These are phyloP conservation scores for Drosophila flavopinicola DNA, from an alignment of 2,888 invertebrate species.

Conservation along the genomic window DNA sequence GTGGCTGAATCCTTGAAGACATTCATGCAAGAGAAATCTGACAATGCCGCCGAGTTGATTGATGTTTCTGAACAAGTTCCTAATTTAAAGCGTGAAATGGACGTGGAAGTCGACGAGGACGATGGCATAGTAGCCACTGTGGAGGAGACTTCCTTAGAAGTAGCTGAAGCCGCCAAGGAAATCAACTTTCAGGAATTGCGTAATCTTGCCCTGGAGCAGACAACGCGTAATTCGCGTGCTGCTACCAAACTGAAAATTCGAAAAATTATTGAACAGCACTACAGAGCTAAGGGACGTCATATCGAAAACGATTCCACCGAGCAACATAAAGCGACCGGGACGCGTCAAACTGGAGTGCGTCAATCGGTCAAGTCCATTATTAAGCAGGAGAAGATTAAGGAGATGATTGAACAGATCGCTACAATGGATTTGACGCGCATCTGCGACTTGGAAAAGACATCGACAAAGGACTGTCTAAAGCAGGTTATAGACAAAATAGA, in stretches of 20 bases:
- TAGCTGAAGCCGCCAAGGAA: constrained; percentile 65
- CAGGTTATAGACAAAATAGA: constrained; percentile 85
- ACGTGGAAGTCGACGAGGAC: constrained; percentile 63
- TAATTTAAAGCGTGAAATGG: background rate
- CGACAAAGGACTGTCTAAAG: constrained; percentile 85
- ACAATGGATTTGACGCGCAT: constrained; percentile 85
- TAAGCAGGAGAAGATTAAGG: constrained; percentile 83
- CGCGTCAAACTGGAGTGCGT: constrained; percentile 41
- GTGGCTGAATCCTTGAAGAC: background rate
- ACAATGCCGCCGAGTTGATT: background rate
- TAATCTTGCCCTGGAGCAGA: constrained; percentile 80
- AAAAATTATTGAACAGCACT: constrained; percentile 81
- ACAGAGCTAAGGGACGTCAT: constrained; percentile 80
- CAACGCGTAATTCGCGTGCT: constrained; percentile 73
- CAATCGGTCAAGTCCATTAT: constrained; percentile 82
- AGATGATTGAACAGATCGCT: constrained; percentile 85
- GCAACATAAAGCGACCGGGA: constrained; percentile 17
- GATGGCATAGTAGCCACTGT: constrained; percentile 72
- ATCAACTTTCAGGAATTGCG: constrained; percentile 82
- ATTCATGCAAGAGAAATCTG: constrained; percentile 4
- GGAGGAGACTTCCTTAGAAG: constrained; percentile 65
- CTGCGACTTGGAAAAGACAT: constrained; percentile 85
- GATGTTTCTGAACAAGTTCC: background rate
- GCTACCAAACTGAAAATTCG: constrained; percentile 82
- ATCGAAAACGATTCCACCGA: constrained; percentile 80